Conservation (phyloP, 2,797 vertebrate species). For the Naso thynnoides region DNA sequence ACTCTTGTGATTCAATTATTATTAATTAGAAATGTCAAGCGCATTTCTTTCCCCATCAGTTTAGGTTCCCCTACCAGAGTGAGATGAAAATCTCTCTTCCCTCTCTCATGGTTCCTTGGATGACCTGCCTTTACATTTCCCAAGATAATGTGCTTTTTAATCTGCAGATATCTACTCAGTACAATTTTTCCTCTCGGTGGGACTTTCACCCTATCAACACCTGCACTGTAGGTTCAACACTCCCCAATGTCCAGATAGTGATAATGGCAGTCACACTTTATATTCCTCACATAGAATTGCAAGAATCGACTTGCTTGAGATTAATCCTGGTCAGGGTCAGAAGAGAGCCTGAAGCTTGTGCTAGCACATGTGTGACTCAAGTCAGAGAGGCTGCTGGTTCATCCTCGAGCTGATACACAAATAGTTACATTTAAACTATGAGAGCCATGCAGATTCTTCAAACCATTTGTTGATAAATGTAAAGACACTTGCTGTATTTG, state of each 20-base stretch:
- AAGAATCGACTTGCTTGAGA: slow-evolving; percentile 23
- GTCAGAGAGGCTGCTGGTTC: not conserved
- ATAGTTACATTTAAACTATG: slow-evolving; percentile 7
- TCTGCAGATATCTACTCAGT: slow-evolving; percentile 8
- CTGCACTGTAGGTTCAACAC: slow-evolving; percentile 27
- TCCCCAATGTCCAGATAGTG: slow-evolving; percentile 1
- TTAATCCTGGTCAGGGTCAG: slow-evolving; percentile 52
- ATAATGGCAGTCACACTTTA: slow-evolving; percentile 48
- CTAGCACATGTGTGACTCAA: slow-evolving; percentile 7
- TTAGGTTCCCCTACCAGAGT: slow-evolving; percentile 7
- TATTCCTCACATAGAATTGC: slow-evolving; percentile 43
- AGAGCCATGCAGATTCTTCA: not conserved
- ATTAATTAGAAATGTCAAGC: slow-evolving; percentile 75
- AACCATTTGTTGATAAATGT: too few species aligned
- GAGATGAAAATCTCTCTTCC: slow-evolving; percentile 12
- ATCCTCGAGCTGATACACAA: not conserved
- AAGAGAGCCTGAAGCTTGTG: slow-evolving; percentile 3
- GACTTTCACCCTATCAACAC: slow-evolving; percentile 39
- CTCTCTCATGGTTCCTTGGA: not conserved
- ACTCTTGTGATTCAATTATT: slow-evolving; percentile 72
- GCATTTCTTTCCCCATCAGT: slow-evolving; percentile 17
- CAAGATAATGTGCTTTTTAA: slow-evolving; percentile 19
- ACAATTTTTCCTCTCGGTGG: slow-evolving; percentile 14
- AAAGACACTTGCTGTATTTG: too few species aligned
- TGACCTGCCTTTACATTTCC: slow-evolving; percentile 26